phyloP scores from a whole-genome alignment of 37 sponge, comb jelly and placozoan genomes.

The Aplysina aerophoba region DNA sequence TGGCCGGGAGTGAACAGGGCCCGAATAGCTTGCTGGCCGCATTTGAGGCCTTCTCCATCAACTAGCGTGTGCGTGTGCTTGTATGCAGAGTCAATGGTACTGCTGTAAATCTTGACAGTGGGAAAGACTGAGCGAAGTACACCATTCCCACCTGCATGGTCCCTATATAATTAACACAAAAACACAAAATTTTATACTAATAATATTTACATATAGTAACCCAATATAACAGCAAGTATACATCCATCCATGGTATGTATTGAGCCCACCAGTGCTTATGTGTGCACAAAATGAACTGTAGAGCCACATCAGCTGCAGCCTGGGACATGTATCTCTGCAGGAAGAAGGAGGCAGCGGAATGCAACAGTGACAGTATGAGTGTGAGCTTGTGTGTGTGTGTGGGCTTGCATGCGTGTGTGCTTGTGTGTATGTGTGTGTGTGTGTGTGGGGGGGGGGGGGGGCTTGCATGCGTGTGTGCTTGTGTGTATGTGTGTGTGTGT shows the following conservation, averaged over 20 bases:
- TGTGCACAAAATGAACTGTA: conserved; percentile 61
- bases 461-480: too few species aligned
- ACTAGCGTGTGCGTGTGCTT: neutral
- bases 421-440: neutral
- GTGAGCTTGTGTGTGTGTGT: neutral
- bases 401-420: too few species aligned
- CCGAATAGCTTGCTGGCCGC: conserved; percentile 19
- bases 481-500: too few species aligned
- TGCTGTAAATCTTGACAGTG: conserved; percentile 44
- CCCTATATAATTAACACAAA: conserved; percentile 39
- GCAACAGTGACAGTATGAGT: too few species aligned
- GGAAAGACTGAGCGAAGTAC: conserved; percentile 42
- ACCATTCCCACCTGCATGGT: conserved; percentile 77
- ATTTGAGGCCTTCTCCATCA: neutral
- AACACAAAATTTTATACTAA: neutral
- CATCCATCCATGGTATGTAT: neutral
- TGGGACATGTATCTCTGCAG: neutral
- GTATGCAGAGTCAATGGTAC: conserved; percentile 6
- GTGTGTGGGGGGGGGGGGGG: neutral
- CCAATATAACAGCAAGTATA: neutral
- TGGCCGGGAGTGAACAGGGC: conserved; percentile 75
- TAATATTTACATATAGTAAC: neutral
- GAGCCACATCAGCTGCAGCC: conserved; percentile 10
- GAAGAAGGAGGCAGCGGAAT: neutral
- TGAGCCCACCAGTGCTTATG: conserved; percentile 78